Base-by-base conservation (phyloP, 2,888 invertebrate genomes). In the Chymomyza caudatula region DNA sequence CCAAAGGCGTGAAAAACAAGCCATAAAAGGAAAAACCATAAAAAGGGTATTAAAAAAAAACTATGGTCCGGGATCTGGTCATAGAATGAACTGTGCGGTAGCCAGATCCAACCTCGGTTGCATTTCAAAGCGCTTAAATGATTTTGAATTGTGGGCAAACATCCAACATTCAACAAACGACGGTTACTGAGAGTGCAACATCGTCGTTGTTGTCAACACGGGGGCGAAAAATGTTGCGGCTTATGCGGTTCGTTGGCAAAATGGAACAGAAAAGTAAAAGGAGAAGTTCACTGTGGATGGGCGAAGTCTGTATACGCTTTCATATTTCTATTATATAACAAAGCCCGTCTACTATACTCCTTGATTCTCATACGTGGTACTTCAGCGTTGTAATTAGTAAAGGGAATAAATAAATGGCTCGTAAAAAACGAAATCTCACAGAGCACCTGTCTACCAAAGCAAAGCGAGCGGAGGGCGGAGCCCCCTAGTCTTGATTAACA, bases 81-180 rank as follows among this genome's bases (percentile, higher is more conserved):
- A 37, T 37, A 37, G 29, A 37, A 37, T 37, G 11, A 37, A 37
- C 29, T 37, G 29, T 11, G 29, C n/a, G 19, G 47, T 8, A 47
- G 47, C 17, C 15, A 15, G 61, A 62, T 17, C 44, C 44, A 17
- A 17, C 44, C 51, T 51, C 51, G 19, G 43, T 63, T 56, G 72
- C 60, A 74, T 65, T 65, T 71, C 57, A 71, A 76, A 76, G 81
- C 85, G 81, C 85, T 82, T 85, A 82, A 82, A 82, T 82, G 81
- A 66, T 78, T 85, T 82, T 82, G 81, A 82, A 85, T 82, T 74
- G 82, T 73, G 81, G 71, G 66, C 80, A 77, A 76, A 78, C 76
- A 71, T 60, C 29, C 56, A 64, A 73, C 65, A 63, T 65, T n/a
- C 17, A n/a, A 43, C 5, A 37, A 23, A 44, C 22, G 19, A 19